Evolutionary conservation across 2,113 vertebrate genomes (phyloP).

Genomic region (Antigone vipio): DNA sequence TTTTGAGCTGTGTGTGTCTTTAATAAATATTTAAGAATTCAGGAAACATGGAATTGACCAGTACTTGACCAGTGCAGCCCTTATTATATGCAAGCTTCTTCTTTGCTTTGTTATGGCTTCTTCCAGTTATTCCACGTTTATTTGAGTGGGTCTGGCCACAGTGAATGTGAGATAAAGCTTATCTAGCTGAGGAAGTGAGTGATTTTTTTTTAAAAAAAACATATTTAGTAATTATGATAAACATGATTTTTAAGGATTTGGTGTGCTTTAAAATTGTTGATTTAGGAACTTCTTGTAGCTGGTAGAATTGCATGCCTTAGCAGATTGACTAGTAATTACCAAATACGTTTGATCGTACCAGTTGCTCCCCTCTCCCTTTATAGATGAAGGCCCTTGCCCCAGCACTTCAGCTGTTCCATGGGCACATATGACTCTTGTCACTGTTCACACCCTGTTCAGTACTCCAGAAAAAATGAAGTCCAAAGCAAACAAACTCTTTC

Average conservation of each 20-base stretch:
- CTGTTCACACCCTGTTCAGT: not conserved
- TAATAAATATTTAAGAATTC: not conserved
- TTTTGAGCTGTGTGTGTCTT: not conserved
- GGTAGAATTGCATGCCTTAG: not conserved
- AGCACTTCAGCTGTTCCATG: not conserved
- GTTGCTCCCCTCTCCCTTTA: not conserved
- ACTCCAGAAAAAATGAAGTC: not conserved
- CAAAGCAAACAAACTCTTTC: not conserved
- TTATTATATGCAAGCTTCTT: not conserved
- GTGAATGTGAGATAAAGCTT: not conserved
- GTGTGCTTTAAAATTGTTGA: not conserved
- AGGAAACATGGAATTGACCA: not conserved
- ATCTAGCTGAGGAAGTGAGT: not conserved
- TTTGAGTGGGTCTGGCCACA: not conserved
- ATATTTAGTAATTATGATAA: not conserved
- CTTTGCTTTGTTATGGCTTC: not conserved
- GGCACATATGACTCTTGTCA: not conserved
- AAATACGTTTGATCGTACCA: not conserved
- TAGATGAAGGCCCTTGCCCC: not conserved
- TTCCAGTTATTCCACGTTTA: not conserved
- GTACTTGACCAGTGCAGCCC: not conserved
- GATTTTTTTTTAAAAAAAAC: not conserved
- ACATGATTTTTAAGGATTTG: not conserved
- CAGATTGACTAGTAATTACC: not conserved
- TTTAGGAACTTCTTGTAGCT: not conserved